phyloP scores from a whole-genome alignment of 35 echinoderm and acorn worm genomes.

The Strongylocentrotus purpuratus region DNA sequence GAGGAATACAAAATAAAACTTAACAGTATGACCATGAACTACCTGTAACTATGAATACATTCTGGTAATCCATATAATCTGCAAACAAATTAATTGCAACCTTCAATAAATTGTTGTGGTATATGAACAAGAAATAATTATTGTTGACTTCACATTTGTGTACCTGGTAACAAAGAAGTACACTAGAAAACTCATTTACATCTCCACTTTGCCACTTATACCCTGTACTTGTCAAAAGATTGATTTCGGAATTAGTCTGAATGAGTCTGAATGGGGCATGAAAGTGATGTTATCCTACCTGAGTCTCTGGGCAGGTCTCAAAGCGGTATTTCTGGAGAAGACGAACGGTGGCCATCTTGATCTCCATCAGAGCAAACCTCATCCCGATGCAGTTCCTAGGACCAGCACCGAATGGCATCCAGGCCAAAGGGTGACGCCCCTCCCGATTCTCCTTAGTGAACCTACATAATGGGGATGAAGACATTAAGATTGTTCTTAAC shows the following conservation, averaged over 20 bases:
- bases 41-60: no score
- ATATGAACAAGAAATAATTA: no score
- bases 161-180: no score
- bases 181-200: no score
- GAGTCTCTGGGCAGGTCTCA: constrained; percentile 64
- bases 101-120: no score
- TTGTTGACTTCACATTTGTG: no score
- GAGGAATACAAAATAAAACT: not conserved
- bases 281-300: constrained; percentile 54
- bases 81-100: no score
- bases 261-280: not conserved
- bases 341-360: constrained; percentile 72
- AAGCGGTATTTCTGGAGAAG: constrained; percentile 63
- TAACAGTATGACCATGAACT: not conserved
- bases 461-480: not conserved
- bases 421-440: constrained; percentile 52
- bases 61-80: no score
- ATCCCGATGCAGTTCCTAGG: constrained; percentile 77
- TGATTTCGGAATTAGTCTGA: no score
- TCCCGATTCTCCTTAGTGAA: constrained; percentile 72
- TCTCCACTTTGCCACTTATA: no score
- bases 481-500: not conserved
- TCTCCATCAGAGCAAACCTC: constrained; percentile 77
- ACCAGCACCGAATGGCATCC: constrained; percentile 67
- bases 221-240: no score